Base-by-base conservation (phyloP, 1,140 invertebrate species). In the Grapholita molesta region DNA sequence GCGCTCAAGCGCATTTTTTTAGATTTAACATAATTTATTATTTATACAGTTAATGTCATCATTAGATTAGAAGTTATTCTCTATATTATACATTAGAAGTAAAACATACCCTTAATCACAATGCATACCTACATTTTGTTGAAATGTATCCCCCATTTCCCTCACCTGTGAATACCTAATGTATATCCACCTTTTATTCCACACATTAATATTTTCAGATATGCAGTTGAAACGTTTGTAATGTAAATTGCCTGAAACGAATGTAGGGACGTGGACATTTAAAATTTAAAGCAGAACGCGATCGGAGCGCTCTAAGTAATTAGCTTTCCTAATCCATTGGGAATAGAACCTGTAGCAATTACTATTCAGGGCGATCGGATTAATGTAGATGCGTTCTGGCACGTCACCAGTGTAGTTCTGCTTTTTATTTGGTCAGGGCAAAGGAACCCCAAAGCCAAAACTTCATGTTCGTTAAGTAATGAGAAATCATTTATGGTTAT, bases 241-340 rank as follows among this genome's bases (percentile, higher is more conserved):
- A 48, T 48, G n/a, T 48, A 21, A 48, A 48, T 48, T 48, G 42
- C 15, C 38, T 48, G 3, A 48, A 21, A 48, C 21, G 15, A 42
- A 42, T 42, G 38, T 42, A 21, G 12, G 42, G 42, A 48, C 42
- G 18, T 9, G 42, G 42, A 48, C 42, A 48, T 48, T 48, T 48
- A 48, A 48, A 48, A 48, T 48, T 48, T 48, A 48, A 21, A 48
- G 42, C 42, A 48, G 42, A 8, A 21, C 21, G 42, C 42, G 42
- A 48, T 21, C 42, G 42, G 42, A 48, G 18, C 42, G 55, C 21
- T 61, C 24, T 61, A 61, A 61, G 55, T 61, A 61, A 61, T 61
- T 61, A 61, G 25, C 25, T 61, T 61, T 61, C 25, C 25, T 32
- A 28, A 28, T 28, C 24, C 55, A 61, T 25, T 15, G 55, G 53